A percentile compares a stretch with the other conserved stretches of the same genome.
Evolutionary conservation across 2,888 invertebrate genomes (phyloP).

Genomic region (Leptopilina drosophilae): DNA sequence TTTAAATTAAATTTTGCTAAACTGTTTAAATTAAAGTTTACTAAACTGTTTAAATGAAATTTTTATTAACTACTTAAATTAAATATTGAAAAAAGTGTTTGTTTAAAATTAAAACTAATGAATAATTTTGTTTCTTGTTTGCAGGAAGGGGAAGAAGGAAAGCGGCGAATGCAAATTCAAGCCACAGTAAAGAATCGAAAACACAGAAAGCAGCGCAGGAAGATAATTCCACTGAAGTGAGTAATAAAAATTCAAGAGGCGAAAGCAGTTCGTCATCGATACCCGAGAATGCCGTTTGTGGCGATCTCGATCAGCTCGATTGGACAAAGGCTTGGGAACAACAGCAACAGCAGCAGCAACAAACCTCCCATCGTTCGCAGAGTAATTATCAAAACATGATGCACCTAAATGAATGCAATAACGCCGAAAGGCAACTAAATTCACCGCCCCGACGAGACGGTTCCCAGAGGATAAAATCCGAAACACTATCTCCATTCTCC

Average conservation of each 20-base stretch:
- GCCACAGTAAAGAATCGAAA: background rate
- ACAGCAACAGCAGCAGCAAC: constrained; percentile 56
- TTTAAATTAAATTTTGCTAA: background rate
- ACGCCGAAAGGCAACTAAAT: constrained; percentile 60
- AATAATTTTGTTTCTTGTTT: constrained; percentile 4
- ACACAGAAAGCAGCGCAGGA: constrained; percentile 50
- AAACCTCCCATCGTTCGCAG: constrained; percentile 57
- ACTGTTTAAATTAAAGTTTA: background rate
- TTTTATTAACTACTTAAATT: too few species aligned
- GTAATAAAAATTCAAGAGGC: constrained; percentile 50
- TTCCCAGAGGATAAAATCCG: constrained; percentile 59
- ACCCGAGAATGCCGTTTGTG: constrained; percentile 32
- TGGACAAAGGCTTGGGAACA: constrained; percentile 72
- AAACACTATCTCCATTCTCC: constrained; percentile 67
- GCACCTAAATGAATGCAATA: constrained; percentile 61
- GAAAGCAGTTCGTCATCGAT: constrained; percentile 55
- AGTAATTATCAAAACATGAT: constrained; percentile 60
- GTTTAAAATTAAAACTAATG: too few species aligned
- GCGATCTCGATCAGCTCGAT: constrained; percentile 64
- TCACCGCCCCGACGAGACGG: constrained; percentile 64
- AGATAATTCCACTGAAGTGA: constrained; percentile 63
- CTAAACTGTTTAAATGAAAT: background rate
- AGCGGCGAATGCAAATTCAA: constrained; percentile 59
- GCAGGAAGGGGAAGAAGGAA: constrained; percentile 73
- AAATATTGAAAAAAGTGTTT: too few species aligned